A percentile compares a stretch with the other conserved stretches of the same genome.
phyloP scores from a whole-genome alignment of 1,140 invertebrate species.

The Sweltsa coloradensis region DNA sequence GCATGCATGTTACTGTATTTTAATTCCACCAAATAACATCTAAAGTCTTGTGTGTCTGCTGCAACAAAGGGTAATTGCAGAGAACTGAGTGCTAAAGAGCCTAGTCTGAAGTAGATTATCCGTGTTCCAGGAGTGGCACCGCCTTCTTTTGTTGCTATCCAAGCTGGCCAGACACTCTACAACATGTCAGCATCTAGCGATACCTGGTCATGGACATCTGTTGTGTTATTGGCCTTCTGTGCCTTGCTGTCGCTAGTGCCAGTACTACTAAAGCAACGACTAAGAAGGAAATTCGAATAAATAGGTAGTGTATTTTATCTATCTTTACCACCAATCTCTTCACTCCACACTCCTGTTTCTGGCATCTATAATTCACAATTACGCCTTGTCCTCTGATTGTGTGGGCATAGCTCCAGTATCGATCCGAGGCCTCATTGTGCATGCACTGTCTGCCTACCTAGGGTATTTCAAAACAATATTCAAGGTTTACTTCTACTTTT shows the following conservation, averaged over 20 bases:
- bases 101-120: neutral
- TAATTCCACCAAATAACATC: no score
- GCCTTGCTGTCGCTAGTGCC: constrained; percentile 79
- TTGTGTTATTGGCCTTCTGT: constrained; percentile 62
- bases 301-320: neutral
- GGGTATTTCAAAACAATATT: no score
- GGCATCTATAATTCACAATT: no score
- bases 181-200: constrained; percentile 81
- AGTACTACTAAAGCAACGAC: constrained; percentile 75
- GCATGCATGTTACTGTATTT: no score
- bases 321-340: no score
- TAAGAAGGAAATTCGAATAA: constrained; percentile 71
- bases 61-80: neutral
- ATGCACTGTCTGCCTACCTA: no score
- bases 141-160: constrained; percentile 93
- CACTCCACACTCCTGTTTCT: no score
- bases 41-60: no score
- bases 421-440: no score
- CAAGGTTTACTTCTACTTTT: no score
- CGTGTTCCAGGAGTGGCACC: constrained; percentile 83
- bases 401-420: no score
- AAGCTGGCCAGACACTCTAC: constrained; percentile 92
- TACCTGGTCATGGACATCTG: constrained; percentile 79
- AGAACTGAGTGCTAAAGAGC: neutral
- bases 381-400: no score